These are phyloP conservation scores for Polydrusus tereticollis DNA, from an alignment of 2,888 invertebrate genomes.

Conservation along the genomic window DNA sequence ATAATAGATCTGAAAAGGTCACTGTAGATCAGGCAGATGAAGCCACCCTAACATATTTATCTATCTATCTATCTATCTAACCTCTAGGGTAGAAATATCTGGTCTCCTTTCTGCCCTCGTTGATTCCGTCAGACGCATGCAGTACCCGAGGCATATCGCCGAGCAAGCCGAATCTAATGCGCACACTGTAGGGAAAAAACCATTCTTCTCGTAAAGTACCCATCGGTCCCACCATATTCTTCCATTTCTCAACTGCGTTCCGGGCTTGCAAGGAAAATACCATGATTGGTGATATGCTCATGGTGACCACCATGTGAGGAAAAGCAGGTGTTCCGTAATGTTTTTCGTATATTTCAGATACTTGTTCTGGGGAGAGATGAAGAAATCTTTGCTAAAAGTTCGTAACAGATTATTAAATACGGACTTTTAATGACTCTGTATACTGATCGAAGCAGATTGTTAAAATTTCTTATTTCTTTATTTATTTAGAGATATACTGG, in stretches of 20 bases:
- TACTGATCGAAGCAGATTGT: no score
- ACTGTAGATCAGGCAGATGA: no score
- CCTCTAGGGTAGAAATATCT: conserved; percentile 90
- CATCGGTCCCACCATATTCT: conserved; percentile 79
- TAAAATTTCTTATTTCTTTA: no score
- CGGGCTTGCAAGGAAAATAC: conserved; percentile 78
- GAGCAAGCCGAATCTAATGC: conserved; percentile 79
- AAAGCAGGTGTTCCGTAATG: conserved; percentile 81
- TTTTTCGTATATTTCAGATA: conserved; percentile 85
- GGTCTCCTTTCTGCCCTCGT: conserved; percentile 82
- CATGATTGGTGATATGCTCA: conserved; percentile 82
- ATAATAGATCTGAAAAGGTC: no score
- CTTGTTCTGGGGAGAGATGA: conserved; percentile 85
- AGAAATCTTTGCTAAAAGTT: conserved; percentile 74
- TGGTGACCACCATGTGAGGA: conserved; percentile 82
- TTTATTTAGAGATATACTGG: no score
- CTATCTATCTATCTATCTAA: no score
- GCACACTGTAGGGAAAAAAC: conserved; percentile 77
- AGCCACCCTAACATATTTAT: no score
- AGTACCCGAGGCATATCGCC: conserved; percentile 78
- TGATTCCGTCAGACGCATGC: conserved; percentile 81
- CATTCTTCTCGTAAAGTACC: conserved; percentile 76
- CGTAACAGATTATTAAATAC: background rate
- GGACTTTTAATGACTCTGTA: no score
- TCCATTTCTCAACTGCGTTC: conserved; percentile 81